Conservation (phyloP, 2,797 vertebrate genomes). For the Forpus xanthops region DNA sequence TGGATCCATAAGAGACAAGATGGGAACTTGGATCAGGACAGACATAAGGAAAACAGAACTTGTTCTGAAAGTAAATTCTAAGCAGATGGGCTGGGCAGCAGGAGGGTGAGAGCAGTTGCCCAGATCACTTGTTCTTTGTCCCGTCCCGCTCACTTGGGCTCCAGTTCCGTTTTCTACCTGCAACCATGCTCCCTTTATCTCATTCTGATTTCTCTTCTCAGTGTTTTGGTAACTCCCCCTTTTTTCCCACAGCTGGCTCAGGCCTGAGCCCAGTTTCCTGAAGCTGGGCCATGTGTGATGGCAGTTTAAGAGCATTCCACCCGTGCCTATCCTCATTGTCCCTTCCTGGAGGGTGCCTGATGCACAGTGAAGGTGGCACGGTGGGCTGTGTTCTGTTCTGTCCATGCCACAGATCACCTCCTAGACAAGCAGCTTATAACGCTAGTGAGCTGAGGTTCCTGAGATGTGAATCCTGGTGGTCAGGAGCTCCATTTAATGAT, state of each 20-base stretch:
- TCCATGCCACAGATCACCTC: not conserved
- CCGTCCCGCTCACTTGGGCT: not conserved
- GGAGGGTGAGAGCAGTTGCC: not conserved
- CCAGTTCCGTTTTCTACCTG: slow-evolving; percentile 21
- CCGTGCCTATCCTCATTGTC: accelerated
- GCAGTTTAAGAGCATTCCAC: not conserved
- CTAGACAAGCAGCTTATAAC: not conserved
- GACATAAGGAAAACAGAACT: not conserved
- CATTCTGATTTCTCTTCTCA: not conserved
- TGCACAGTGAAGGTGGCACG: not conserved
- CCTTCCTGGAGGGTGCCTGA: not conserved
- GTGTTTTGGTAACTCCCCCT: not conserved
- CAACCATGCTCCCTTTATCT: not conserved
- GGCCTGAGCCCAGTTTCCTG: not conserved
- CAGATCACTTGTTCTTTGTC: not conserved
- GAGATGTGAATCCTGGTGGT: not conserved
- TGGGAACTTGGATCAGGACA: not conserved
- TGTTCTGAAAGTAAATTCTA: slow-evolving; percentile 23
- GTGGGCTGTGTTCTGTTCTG: not conserved
- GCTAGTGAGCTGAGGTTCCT: not conserved
- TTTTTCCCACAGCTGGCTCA: not conserved
- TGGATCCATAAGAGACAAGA: not conserved
- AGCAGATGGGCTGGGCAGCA: slow-evolving; percentile 51
- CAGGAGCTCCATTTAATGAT: not conserved
- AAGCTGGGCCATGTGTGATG: accelerated